Percentiles rank a stretch among this genome's conserved stretches.
phyloP scores from a whole-genome alignment of 2,797 vertebrate species.

The Tauraco hartlaubi region DNA sequence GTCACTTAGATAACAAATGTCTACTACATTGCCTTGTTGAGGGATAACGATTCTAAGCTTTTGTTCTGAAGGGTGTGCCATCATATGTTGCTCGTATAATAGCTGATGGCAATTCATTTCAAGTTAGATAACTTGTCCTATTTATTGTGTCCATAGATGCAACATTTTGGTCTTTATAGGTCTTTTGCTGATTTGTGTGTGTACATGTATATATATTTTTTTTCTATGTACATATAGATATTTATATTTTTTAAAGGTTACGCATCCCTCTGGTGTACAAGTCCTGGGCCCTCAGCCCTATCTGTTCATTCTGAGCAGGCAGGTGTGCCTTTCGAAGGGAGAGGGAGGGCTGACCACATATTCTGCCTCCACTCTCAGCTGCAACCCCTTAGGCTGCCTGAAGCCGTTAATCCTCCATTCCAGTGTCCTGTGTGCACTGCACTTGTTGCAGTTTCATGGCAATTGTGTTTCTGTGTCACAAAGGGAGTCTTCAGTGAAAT shows the following conservation, averaged over 20 bases:
- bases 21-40: not conserved
- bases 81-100: not conserved
- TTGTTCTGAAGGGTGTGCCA: not conserved
- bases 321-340: not conserved
- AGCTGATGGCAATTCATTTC: not conserved
- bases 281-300: not conserved
- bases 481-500: conserved; percentile 3
- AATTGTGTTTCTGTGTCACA: not conserved
- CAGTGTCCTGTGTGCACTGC: not conserved
- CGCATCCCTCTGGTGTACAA: not conserved
- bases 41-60: not conserved
- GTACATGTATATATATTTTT: accelerated
- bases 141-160: not conserved
- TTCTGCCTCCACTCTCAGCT: not conserved
- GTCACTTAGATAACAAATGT: not conserved
- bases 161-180: not conserved
- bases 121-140: not conserved
- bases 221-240: too few relatives aligned
- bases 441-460: not conserved
- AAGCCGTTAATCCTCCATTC: not conserved
- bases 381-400: not conserved
- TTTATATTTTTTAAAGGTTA: too few relatives aligned
- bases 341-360: accelerated
- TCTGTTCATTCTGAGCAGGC: not conserved
- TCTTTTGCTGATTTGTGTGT: not conserved